These are phyloP conservation scores for Recurvirostra avosetta DNA, from an alignment of 2,113 vertebrate genomes.

Conservation along the genomic window DNA sequence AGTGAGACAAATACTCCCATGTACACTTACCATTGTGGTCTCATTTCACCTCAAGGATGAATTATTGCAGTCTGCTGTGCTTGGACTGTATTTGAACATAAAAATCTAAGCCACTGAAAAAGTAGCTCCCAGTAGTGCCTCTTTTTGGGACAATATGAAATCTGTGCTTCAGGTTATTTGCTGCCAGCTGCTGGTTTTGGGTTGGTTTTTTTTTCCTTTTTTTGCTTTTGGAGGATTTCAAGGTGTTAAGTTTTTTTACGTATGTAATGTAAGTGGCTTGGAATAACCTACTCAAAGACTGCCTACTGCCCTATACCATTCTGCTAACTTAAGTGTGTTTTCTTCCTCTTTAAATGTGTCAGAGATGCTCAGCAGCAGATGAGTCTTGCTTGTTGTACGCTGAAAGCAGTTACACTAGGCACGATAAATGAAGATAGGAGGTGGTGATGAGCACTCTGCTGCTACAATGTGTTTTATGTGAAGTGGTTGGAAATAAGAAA, in stretches of 20 bases:
- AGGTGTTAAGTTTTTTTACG: not conserved
- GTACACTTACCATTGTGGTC: not conserved
- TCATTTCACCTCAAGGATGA: not conserved
- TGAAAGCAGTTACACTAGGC: not conserved
- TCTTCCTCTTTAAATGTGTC: not conserved
- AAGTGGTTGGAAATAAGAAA: not conserved
- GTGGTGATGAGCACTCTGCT: not conserved
- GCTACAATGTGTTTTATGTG: not conserved
- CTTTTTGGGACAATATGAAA: not conserved
- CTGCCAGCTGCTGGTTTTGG: not conserved
- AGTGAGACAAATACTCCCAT: not conserved
- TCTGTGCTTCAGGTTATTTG: not conserved
- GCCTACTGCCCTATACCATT: not conserved
- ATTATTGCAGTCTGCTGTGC: not conserved
- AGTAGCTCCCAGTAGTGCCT: not conserved
- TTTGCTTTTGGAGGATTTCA: not conserved
- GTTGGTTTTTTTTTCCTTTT: rapidly evolving
- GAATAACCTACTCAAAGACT: not conserved
- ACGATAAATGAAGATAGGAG: not conserved
- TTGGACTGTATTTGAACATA: not conserved
- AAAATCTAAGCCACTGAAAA: not conserved
- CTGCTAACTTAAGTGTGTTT: not conserved
- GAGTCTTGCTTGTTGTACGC: not conserved
- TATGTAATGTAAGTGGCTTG: not conserved
- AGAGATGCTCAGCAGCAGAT: not conserved